phyloP scores from a whole-genome alignment of 2,797 vertebrate species.

The Anguilla megastoma region DNA sequence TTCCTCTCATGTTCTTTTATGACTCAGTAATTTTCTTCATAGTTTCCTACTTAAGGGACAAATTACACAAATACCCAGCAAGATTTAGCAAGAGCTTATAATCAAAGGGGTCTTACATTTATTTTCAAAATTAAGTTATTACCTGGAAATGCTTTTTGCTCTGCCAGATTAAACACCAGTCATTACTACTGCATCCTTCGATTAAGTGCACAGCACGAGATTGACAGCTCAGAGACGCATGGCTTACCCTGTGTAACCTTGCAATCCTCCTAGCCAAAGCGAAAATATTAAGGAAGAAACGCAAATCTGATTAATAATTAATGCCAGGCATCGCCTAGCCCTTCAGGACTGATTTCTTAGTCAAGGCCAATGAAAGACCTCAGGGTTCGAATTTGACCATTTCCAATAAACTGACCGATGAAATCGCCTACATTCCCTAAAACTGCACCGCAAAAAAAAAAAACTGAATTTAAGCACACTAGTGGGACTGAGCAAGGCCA shows the following conservation, averaged over 20 bases:
- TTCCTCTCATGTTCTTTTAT: neutral
- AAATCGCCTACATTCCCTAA: neutral
- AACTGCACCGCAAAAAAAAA: too few relatives aligned
- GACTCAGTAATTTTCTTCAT: neutral
- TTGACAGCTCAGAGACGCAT: neutral
- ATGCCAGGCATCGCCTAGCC: neutral
- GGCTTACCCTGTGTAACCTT: neutral
- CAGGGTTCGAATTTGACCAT: too few relatives aligned
- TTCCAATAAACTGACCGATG: too few relatives aligned
- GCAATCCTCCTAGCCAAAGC: neutral
- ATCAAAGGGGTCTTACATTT: neutral
- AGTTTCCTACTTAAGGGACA: neutral
- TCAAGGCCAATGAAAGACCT: too few relatives aligned
- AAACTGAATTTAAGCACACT: neutral
- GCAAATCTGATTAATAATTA: neutral
- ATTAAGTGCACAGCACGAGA: neutral
- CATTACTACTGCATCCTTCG: neutral
- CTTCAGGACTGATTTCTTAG: neutral
- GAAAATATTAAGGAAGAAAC: neutral
- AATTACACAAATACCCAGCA: neutral
- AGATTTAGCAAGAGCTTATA: neutral
- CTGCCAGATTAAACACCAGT: neutral
- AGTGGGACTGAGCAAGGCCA: neutral
- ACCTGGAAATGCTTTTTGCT: neutral
- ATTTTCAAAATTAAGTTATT: neutral